Evolutionary conservation across 2,797 vertebrate species (phyloP).

Genomic region (Tangara arthus): DNA sequence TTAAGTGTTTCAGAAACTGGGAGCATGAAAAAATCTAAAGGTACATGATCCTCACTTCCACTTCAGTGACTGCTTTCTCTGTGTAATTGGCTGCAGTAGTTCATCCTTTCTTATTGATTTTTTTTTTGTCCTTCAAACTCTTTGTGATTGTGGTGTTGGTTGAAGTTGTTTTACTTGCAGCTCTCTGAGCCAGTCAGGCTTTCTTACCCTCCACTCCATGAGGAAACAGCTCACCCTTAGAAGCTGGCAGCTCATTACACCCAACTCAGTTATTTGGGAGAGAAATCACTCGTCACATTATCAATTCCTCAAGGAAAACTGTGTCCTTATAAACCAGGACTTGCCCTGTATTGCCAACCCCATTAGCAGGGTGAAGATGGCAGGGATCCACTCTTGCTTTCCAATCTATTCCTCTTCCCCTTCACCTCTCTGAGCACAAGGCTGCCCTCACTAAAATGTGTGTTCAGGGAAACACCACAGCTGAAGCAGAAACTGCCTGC

Average conservation of each 20-base stretch:
- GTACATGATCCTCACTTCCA: conserved; percentile 61
- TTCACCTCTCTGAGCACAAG: neutral
- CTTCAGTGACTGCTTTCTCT: neutral
- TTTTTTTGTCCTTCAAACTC: neutral
- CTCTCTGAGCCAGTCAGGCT: neutral
- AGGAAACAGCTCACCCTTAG: neutral
- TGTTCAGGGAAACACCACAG: neutral
- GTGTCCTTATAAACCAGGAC: neutral
- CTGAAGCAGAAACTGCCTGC: neutral
- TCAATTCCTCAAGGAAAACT: neutral
- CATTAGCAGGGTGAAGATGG: neutral
- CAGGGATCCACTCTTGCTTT: neutral
- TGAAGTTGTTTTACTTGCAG: neutral
- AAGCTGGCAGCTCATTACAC: neutral
- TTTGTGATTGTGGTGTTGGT: neutral
- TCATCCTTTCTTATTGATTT: neutral
- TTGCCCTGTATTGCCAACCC: neutral
- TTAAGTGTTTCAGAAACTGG: conserved; percentile 85
- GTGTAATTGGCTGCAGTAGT: accelerated
- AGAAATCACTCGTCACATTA: neutral
- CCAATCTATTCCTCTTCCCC: neutral
- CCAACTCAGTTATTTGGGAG: neutral
- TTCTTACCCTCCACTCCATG: neutral
- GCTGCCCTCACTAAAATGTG: neutral
- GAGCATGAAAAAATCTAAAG: conserved; percentile 87